Evolutionary conservation across 37 sponge, comb jelly and placozoan species (phyloP), one percentile per base, ranked within the genome.

Genomic region (Agelas oroides): DNA sequence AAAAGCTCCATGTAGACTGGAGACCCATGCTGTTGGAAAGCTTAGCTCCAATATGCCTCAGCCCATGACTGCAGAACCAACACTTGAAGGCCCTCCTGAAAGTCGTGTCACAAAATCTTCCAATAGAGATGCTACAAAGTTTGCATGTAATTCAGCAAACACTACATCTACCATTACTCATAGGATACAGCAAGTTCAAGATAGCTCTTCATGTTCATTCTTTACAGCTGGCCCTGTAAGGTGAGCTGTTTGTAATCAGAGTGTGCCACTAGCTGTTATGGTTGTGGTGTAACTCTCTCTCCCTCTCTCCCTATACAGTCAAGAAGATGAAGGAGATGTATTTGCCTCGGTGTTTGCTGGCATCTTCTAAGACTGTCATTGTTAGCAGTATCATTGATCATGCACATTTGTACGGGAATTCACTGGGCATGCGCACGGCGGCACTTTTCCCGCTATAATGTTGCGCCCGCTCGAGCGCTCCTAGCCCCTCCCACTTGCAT

Each of bases 331-430:
- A 13, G 41, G 36, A 65, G 84, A 84, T 64, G 19, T 75, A 36
- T 84, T 74, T 75, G 66, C 38, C 56, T 75, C 65, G 28, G 76
- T 84, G 25, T 84, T 84, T 75, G 75, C 84, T 28, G 84, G 84
- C 27, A 84, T 84, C 60, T 74, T 84, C 57, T 84, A 67, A 31
- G 21, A 69, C 37, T 46, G 46, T 3, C 46, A 46, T 3, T n/a
- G 19, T 19, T 30, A 67, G 11, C 28, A 30, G 27, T 3, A 67
- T 28, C 32, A 31, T 30, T 33, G 20, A 67, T 31, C 11, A 12
- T 12, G 65, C n/a, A 11, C 21, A 12, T 18, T 30, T 18, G 25
- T 64, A 13, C n/a, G n/a, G n/a, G n/a, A n/a, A n/a, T n/a, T n/a
- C n/a, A n/a, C n/a, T n/a, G n/a, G n/a, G n/a, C n/a, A n/a, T n/a